Evolutionary conservation across 2,113 vertebrate genomes (phyloP), one percentile per base, ranked within the genome.

Genomic region (Propithecus coquereli): DNA sequence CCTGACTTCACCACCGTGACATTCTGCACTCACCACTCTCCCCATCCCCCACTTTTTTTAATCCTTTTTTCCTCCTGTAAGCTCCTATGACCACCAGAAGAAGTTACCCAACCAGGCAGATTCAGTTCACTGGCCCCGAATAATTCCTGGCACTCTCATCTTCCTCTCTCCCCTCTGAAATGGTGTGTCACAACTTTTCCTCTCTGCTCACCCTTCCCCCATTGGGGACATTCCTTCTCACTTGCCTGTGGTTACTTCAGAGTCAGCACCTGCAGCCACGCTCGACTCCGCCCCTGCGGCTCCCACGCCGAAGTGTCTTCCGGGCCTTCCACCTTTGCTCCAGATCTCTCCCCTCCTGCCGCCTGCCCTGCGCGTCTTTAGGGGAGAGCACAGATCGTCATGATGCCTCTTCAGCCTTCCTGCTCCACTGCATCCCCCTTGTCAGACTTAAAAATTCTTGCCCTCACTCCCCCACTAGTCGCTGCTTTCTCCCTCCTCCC

Each of bases 181-280:
- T 9, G 23, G 17, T 37, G 32, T 16, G 34, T 66, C 79, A 93
- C 71, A 10, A 54, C 17, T 54, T 54, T 61, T 40, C 61, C n/a
- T 25, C 30, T 52, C 16, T 65, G 54, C 27, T 52, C 37, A 3
- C 83, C 65, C 52, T 20, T 22, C 61, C 66, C 40, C 66, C 12
- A 43, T 43, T 43, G 74, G 43, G 63, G 74, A 47, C 80, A 83
- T 92, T 77, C 81, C 85, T 89, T 61, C 59, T n/a, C n/a, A 0
- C n/a, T 61, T 9, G 37, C 94, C 71, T 90, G 63, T 66, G 68
- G 85, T 90, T 88, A 74, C 86, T 71, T 80, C 22, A 6, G 63
- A 73, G 47, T 68, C 74, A 22, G 85, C 68, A 92, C 74, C 96
- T 86, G 65, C 79, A 77, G 17, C 45, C 20, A 23, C 40, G 43